Percentiles rank a stretch among this genome's conserved stretches.
These are phyloP conservation scores for Diabrotica virgifera DNA, from an alignment of 1,140 invertebrate species.

Conservation along the genomic window DNA sequence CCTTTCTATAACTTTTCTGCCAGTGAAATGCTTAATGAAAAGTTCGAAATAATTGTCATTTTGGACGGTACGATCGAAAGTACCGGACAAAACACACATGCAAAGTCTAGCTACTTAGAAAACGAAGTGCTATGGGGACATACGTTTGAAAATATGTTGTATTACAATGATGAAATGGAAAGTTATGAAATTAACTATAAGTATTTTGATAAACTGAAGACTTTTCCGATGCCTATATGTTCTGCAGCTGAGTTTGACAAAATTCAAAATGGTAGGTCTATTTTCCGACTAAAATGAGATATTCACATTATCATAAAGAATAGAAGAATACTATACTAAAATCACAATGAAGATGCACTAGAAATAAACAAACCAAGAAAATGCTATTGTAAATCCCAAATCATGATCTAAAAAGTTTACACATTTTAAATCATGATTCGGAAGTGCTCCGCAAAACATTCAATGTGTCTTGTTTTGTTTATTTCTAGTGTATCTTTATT, in stretches of 20 bases:
- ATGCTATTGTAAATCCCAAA: no score
- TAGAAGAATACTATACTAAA: no score
- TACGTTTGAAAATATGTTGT: constrained; percentile 83
- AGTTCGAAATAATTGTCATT: constrained; percentile 62
- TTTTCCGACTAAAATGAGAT: no score
- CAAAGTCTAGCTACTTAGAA: constrained; percentile 86
- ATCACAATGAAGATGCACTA: no score
- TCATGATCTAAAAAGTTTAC: no score
- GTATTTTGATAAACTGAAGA: constrained; percentile 76
- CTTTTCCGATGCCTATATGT: constrained; percentile 81
- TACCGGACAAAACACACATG: constrained; percentile 56
- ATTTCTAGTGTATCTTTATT: no score
- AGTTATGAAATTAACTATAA: constrained; percentile 92
- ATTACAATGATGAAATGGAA: constrained; percentile 87
- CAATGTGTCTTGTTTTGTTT: no score
- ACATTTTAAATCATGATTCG: no score
- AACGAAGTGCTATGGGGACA: constrained; percentile 95
- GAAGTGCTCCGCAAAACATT: no score
- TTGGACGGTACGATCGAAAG: constrained; percentile 77
- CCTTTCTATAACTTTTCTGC: constrained; percentile 87
- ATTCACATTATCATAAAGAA: no score
- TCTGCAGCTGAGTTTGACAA: constrained; percentile 66
- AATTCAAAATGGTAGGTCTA: no score
- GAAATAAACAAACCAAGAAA: no score
- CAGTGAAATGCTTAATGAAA: constrained; percentile 80